Conservation (phyloP, 2,888 invertebrate genomes). For the Tolmerus cingulatus region DNA sequence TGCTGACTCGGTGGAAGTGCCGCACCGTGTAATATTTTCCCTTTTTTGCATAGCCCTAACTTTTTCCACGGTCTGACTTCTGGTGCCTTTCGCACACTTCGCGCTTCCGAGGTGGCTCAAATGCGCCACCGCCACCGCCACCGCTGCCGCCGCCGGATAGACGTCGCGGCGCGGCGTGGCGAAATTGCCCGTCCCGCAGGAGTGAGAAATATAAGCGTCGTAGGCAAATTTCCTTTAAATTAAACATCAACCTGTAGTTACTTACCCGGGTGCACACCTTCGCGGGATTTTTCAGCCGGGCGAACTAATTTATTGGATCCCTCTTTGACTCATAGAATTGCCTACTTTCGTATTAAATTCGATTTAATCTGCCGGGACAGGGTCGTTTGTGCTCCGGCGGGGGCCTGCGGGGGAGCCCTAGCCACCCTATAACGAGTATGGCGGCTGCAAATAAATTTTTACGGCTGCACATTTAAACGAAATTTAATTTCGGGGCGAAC, state of each 20-base stretch:
- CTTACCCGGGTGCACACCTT: conserved; percentile 9
- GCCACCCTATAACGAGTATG: conserved; percentile 20
- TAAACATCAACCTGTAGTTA: conserved; percentile 28
- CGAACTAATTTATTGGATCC: conserved; percentile 36
- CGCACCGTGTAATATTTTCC: conserved; percentile 7
- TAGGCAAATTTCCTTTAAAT: conserved; percentile 37
- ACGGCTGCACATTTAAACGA: conserved; percentile 38
- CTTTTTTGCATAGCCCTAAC: not conserved
- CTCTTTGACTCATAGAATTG: conserved; percentile 35
- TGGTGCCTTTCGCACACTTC: not conserved
- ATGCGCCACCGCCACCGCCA: not conserved
- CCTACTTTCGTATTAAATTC: conserved; percentile 40
- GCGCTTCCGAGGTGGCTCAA: not conserved
- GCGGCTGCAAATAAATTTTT: conserved; percentile 41
- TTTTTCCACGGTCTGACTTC: not conserved
- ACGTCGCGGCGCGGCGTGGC: not conserved
- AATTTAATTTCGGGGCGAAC: conserved; percentile 32
- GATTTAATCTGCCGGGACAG: conserved; percentile 33
- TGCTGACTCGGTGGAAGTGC: conserved; percentile 23
- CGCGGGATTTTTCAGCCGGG: not conserved
- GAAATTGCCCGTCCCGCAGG: not conserved
- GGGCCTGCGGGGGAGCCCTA: not conserved
- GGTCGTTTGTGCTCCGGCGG: not conserved
- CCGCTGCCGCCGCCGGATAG: not conserved
- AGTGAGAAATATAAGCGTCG: conserved; percentile 16